These are phyloP conservation scores for Pterocles orientalis DNA, from an alignment of 2,113 vertebrate genomes.

Conservation along the genomic window DNA sequence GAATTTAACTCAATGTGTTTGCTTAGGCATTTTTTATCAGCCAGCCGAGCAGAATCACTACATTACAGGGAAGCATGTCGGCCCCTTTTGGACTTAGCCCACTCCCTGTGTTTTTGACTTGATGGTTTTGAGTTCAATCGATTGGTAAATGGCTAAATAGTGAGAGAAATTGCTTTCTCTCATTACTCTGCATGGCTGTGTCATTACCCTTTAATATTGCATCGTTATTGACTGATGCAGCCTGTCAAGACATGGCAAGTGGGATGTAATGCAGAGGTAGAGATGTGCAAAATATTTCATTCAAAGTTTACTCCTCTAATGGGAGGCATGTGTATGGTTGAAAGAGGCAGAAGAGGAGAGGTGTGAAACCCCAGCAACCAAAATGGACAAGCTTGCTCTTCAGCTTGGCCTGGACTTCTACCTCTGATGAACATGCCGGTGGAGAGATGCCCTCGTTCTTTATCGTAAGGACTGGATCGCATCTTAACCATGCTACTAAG, in stretches of 20 bases:
- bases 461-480: background rate
- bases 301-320: conserved; percentile 32
- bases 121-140: conserved; percentile 51
- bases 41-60: background rate
- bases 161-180: conserved; percentile 72
- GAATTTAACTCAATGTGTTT: conserved; percentile 5
- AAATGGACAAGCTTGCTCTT: background rate
- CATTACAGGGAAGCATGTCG: background rate
- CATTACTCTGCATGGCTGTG: conserved; percentile 63
- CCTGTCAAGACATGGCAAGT: conserved; percentile 54
- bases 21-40: background rate
- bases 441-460: background rate
- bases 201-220: conserved; percentile 72
- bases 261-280: conserved; percentile 1
- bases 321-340: background rate
- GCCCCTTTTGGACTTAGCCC: background rate
- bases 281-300: conserved; percentile 44
- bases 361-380: background rate
- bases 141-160: conserved; percentile 67
- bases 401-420: background rate
- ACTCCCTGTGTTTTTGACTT: conserved; percentile 23
- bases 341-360: background rate
- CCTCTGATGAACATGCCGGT: background rate
- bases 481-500: background rate
- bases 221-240: conserved; percentile 66